phyloP scores from a whole-genome alignment of 2,797 vertebrate species.

The Hoplostethus mediterraneus region DNA sequence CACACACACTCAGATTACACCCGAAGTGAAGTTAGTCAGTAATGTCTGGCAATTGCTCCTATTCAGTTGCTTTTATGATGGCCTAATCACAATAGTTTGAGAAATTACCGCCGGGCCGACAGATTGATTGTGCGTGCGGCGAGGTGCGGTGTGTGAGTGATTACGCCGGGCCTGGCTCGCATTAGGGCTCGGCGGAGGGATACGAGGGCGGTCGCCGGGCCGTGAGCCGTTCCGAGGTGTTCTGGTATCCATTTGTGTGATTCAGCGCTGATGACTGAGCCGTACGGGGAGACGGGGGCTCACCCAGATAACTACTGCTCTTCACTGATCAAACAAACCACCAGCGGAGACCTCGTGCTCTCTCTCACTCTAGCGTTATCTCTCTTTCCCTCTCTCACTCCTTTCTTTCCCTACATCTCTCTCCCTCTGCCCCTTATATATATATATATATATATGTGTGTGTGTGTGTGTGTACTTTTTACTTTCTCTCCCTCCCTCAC shows the following conservation, averaged over 20 bases:
- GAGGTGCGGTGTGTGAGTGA: slow-evolving; percentile 77
- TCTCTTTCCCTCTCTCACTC: slow-evolving; percentile 31
- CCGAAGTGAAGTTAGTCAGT: slow-evolving; percentile 51
- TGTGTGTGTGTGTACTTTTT: no score
- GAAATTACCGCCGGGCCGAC: slow-evolving; percentile 65
- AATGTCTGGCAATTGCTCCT: slow-evolving; percentile 70
- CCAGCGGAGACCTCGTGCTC: slow-evolving; percentile 62
- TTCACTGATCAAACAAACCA: slow-evolving; percentile 81
- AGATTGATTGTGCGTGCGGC: slow-evolving; percentile 74
- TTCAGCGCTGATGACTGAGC: slow-evolving; percentile 89
- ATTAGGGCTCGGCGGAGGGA: slow-evolving; percentile 70
- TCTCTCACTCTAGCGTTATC: slow-evolving; percentile 37
- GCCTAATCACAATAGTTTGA: slow-evolving; percentile 79
- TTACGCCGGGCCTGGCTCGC: slow-evolving; percentile 71
- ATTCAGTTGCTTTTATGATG: slow-evolving; percentile 74
- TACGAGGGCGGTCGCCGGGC: slow-evolving; percentile 70
- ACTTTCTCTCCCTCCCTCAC: slow-evolving; percentile 40
- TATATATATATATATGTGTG: not conserved
- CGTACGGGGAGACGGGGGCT: slow-evolving; percentile 42
- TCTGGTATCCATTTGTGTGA: slow-evolving; percentile 92
- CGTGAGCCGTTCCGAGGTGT: slow-evolving; percentile 86
- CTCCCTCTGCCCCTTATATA: slow-evolving; percentile 45
- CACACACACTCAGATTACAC: slow-evolving; percentile 53
- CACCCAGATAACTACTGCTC: slow-evolving; percentile 74
- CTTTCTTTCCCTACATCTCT: slow-evolving; percentile 8